phyloP scores from a whole-genome alignment of 2,797 vertebrate species.

The Sebastes oblongus region DNA sequence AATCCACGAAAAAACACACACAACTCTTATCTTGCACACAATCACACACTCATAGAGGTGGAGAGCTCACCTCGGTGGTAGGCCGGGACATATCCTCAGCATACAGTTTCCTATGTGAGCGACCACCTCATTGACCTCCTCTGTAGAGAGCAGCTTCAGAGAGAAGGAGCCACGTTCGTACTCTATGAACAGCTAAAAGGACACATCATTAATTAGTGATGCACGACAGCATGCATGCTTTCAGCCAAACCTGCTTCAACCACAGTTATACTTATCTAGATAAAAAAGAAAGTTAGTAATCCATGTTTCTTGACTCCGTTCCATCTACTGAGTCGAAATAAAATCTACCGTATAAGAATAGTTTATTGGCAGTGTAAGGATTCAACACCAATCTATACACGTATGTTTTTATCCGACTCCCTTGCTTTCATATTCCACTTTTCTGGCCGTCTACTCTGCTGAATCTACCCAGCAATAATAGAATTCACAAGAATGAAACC shows the following conservation, averaged over 20 bases:
- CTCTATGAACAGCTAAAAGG: conserved; percentile 80
- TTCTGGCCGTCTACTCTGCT: neutral
- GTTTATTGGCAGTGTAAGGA: neutral
- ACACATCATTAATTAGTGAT: conserved; percentile 23
- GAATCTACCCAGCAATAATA: neutral
- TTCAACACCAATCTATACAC: neutral
- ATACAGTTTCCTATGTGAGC: conserved; percentile 92
- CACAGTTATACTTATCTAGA: neutral
- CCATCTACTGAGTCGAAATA: neutral
- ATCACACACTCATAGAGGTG: fast-evolving
- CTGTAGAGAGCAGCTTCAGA: conserved; percentile 89
- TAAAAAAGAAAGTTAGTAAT: neutral
- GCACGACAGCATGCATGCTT: neutral
- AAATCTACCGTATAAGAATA: neutral
- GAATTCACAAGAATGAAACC: neutral
- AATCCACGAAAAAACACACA: neutral
- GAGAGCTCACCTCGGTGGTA: conserved; percentile 90
- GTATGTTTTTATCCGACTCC: neutral
- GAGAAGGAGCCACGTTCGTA: conserved; percentile 90
- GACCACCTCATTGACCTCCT: conserved; percentile 93
- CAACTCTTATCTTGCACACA: neutral
- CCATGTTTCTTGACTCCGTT: neutral
- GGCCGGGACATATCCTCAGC: conserved; percentile 92
- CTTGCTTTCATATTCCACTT: neutral
- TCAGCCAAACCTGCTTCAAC: neutral